phyloP scores from a whole-genome alignment of 2,888 invertebrate species.

The Leptopilina drosophilae region DNA sequence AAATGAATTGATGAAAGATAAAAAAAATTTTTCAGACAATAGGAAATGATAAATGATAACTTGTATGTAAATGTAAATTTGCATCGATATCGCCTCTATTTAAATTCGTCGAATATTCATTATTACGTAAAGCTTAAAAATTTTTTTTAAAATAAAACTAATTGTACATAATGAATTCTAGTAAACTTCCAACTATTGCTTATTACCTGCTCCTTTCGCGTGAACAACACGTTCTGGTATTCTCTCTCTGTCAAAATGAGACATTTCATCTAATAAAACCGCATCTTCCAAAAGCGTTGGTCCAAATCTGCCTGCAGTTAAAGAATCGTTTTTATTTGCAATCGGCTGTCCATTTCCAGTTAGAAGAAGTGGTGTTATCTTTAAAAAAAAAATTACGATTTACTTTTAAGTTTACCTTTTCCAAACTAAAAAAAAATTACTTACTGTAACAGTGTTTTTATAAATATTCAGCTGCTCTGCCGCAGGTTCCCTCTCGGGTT shows the following conservation, averaged over 20 bases:
- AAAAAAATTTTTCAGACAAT: too few species aligned
- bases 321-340: conserved; percentile 17
- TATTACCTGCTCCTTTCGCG: conserved; percentile 40
- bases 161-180: not conserved
- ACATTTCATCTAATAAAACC: conserved; percentile 27
- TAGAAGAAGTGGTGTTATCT: conserved; percentile 16
- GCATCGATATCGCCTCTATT: too few species aligned
- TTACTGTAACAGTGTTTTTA: conserved; percentile 81
- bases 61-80: not conserved
- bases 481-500: conserved; percentile 79
- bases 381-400: not conserved
- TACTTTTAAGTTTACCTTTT: not conserved
- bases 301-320: conserved; percentile 28
- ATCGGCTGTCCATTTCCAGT: conserved; percentile 34
- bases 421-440: conserved; percentile 47
- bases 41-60: too few species aligned
- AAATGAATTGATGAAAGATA: not conserved
- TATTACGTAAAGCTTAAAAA: not conserved
- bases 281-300: conserved; percentile 22
- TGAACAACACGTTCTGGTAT: conserved; percentile 39
- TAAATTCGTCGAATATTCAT: too few species aligned
- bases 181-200: too few species aligned
- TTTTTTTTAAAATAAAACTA: too few species aligned
- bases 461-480: conserved; percentile 82
- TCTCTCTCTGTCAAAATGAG: conserved; percentile 37